Evolutionary conservation across 2,113 vertebrate species (phyloP).

Genomic region (Toxotes jaculatrix): DNA sequence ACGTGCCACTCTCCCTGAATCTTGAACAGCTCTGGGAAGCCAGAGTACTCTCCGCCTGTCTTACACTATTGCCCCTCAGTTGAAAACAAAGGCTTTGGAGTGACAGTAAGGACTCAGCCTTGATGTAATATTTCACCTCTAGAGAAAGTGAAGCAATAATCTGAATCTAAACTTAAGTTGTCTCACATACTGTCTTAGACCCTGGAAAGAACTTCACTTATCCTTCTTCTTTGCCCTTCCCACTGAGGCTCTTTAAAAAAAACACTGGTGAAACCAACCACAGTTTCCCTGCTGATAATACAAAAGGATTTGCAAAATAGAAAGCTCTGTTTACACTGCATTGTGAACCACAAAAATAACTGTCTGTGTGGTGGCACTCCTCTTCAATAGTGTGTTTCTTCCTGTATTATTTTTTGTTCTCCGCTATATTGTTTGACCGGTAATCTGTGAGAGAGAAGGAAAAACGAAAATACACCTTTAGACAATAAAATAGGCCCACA

Average conservation of each 20-base stretch:
- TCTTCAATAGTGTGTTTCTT: neutral
- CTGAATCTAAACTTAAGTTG: slow-evolving; percentile 43
- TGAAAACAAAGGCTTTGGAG: slow-evolving; percentile 36
- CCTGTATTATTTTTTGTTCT: slow-evolving; percentile 26
- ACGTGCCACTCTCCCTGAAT: slow-evolving; percentile 38
- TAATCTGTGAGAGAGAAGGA: neutral
- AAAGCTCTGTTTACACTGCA: slow-evolving; percentile 1
- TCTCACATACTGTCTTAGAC: slow-evolving; percentile 21
- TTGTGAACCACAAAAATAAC: slow-evolving; percentile 5
- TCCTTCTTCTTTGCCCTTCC: neutral
- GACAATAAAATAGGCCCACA: neutral
- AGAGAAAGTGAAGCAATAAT: slow-evolving; percentile 42
- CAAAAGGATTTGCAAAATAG: slow-evolving; percentile 1
- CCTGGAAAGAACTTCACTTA: slow-evolving; percentile 13
- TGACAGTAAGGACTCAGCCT: slow-evolving; percentile 17
- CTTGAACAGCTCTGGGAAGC: slow-evolving; percentile 22
- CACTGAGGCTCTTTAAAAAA: slow-evolving; percentile 3
- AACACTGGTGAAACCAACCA: slow-evolving; percentile 20
- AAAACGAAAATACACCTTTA: neutral
- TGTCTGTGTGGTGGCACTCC: neutral
- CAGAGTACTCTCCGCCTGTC: neutral
- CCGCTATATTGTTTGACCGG: neutral
- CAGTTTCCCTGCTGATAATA: slow-evolving; percentile 11
- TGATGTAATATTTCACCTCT: slow-evolving; percentile 34
- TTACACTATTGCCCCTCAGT: slow-evolving; percentile 3